phyloP scores from a whole-genome alignment of 1,140 invertebrate species.

The Leptonema lineaticorne region DNA sequence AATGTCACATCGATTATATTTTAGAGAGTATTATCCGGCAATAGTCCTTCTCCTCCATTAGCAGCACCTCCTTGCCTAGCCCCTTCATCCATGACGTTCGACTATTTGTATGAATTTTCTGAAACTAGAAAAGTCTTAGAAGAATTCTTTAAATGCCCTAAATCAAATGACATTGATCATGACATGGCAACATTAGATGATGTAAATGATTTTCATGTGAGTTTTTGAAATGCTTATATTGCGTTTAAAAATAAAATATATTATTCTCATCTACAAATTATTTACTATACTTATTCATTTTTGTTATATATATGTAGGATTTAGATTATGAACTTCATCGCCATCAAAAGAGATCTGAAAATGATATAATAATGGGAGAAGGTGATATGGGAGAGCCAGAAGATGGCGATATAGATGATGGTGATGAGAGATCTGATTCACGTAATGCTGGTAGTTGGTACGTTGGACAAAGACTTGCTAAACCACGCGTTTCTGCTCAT shows the following conservation, averaged over 20 bases:
- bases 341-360: conserved; percentile 47
- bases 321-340: conserved; percentile 81
- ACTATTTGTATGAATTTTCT: conserved; percentile 88
- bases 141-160: conserved; percentile 84
- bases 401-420: conserved; percentile 41
- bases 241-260: too few species aligned
- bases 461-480: conserved; percentile 75
- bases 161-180: conserved; percentile 35
- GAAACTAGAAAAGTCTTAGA: conserved; percentile 88
- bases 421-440: conserved; percentile 39
- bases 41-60: conserved; percentile 54
- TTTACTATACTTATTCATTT: background rate
- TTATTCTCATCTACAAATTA: background rate
- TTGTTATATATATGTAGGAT: conserved; percentile 61
- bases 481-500: conserved; percentile 56
- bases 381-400: conserved; percentile 24
- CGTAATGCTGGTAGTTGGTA: conserved; percentile 68
- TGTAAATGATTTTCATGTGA: conserved; percentile 60
- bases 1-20: background rate
- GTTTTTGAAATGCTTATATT: conserved; percentile 24
- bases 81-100: conserved; percentile 60
- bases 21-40: conserved; percentile 53
- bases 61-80: conserved; percentile 51
- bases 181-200: conserved; percentile 48
- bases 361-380: conserved; percentile 44